Evolutionary conservation across 2,797 vertebrate genomes (phyloP), one percentile per base, ranked within the genome.

Genomic region (Anguilla anguilla): DNA sequence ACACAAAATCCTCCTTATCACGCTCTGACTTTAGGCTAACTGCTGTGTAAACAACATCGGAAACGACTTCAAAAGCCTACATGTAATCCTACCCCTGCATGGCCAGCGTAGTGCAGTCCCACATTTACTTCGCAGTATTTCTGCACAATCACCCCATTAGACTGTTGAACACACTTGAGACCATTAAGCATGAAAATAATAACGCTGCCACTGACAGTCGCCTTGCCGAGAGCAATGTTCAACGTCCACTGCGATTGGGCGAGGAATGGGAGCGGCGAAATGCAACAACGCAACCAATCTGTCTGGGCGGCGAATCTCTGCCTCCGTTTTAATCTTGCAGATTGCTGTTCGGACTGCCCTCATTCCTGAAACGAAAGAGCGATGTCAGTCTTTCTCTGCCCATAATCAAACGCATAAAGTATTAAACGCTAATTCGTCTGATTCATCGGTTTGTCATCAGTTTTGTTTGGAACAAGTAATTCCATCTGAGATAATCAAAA

Each of bases 401-500:
- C 57, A 74, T 86, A 31, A 86, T 86, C 43, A 72, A 19, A 55
- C 22, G 28, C 69, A 86, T 86, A 53, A 86, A 86, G 69, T 86
- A 86, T 86, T 86, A 72, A 86, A 72, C 7, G 46, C 46, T 86
- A 74, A 86, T 86, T 86, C n/a, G 35, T 72, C 85, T 22, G 15
- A 69, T 49, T n/a, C 43, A 15, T 49, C 28, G 0, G 17, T 43
- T 86, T 86, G 43, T 61, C 51, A 67, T 72, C 22, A 31, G 35
- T 86, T 86, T 72, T 72, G 57, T 67, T 43, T 46, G 6, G 25
- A 43, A 43, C 59, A 72, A 82, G 85, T 86, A 86, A 86, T 86
- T 86, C 46, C 57, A 67, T 85, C 59, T 85, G 84, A 61, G 84
- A n/a, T n/a, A 51, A 86, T 86, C 85, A 72, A 86, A 86, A 86